Evolutionary conservation across 2,113 vertebrate species (phyloP).

Genomic region (Salvelinus alpinus): DNA sequence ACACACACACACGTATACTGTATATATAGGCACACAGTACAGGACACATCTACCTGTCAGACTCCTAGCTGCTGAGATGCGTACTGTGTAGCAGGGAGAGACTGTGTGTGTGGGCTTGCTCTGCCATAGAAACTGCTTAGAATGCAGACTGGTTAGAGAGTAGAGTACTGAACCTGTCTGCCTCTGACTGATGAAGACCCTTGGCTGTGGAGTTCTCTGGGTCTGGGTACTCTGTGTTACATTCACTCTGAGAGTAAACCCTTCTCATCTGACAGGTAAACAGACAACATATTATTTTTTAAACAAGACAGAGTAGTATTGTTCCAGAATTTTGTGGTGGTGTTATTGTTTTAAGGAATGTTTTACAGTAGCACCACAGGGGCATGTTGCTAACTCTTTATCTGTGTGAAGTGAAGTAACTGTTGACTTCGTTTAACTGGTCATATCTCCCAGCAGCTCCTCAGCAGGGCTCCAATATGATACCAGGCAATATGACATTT

Average conservation of each 20-base stretch:
- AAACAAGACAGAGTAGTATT: slow-evolving; percentile 28
- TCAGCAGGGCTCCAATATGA: slow-evolving; percentile 37
- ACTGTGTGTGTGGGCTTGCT: slow-evolving; percentile 13
- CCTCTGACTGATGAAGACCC: slow-evolving; percentile 63
- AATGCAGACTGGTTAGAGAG: slow-evolving; percentile 66
- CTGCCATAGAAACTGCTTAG: slow-evolving; percentile 65
- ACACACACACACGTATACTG: neutral
- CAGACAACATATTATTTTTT: slow-evolving; percentile 55
- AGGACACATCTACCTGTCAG: slow-evolving; percentile 16
- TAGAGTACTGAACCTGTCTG: slow-evolving; percentile 42
- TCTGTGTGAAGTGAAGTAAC: neutral
- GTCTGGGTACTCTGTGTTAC: slow-evolving; percentile 52
- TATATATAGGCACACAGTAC: neutral
- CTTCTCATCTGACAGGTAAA: slow-evolving; percentile 65
- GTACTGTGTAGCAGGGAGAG: neutral
- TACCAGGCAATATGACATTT: slow-evolving; percentile 29
- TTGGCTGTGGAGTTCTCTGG: slow-evolving; percentile 61
- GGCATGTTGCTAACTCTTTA: slow-evolving; percentile 42
- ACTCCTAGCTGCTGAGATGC: slow-evolving; percentile 16
- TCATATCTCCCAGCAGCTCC: slow-evolving; percentile 28
- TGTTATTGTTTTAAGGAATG: slow-evolving; percentile 26
- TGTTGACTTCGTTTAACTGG: neutral
- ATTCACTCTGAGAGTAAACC: slow-evolving; percentile 61
- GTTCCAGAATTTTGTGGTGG: slow-evolving; percentile 26
- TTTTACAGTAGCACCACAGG: slow-evolving; percentile 14